Conservation (phyloP, 2,888 invertebrate species). For the Xanthorhoe spadicearia region DNA sequence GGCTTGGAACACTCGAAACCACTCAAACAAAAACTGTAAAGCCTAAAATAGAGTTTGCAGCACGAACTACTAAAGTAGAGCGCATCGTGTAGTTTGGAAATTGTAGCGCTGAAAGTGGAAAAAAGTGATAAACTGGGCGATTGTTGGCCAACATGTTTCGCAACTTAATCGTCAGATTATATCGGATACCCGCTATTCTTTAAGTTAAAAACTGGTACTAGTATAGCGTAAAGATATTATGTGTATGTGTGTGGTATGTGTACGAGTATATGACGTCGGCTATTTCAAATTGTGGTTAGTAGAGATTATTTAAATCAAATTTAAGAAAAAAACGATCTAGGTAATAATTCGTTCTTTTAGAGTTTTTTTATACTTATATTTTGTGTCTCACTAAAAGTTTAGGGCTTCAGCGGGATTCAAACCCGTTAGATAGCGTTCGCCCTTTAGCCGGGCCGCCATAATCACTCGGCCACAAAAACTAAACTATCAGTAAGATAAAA, state of each 20-base stretch:
- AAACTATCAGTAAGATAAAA: no score
- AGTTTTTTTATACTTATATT: no score
- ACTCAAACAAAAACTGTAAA: conserved; percentile 49
- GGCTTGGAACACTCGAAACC: conserved; percentile 34
- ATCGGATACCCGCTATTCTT: background rate
- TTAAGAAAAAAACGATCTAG: no score
- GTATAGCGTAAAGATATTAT: background rate
- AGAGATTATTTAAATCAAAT: no score
- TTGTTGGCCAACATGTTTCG: background rate
- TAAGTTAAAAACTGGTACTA: background rate
- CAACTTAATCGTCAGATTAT: background rate
- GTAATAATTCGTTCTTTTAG: no score
- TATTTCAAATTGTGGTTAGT: no score
- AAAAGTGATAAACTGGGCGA: conserved; percentile 1
- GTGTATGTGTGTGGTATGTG: no score
- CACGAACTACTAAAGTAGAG: conserved; percentile 45
- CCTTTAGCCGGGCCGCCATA: no score
- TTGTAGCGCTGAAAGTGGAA: conserved; percentile 36
- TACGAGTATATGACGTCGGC: background rate
- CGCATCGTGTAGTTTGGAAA: conserved; percentile 46
- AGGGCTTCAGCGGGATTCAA: no score
- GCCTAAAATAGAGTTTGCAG: conserved; percentile 48
- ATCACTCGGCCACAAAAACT: no score
- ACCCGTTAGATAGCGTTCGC: no score
- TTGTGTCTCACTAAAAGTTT: no score